These are phyloP conservation scores for Volucella inanis DNA, from an alignment of 2,888 invertebrate genomes.

Conservation along the genomic window DNA sequence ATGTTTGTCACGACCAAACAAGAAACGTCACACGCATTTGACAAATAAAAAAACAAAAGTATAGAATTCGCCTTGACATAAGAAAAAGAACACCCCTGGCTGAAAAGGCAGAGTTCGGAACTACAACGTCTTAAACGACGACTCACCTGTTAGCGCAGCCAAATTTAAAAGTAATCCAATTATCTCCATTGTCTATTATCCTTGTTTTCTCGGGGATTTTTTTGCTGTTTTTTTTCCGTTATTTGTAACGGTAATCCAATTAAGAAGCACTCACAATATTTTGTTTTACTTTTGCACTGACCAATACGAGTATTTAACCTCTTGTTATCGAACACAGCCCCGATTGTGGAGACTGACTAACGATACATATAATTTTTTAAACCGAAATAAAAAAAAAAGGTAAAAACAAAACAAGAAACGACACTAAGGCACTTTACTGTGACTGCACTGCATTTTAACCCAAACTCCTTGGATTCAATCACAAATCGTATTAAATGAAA, in stretches of 20 bases:
- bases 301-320: too few relatives aligned
- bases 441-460: conserved; percentile 37
- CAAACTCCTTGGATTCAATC: neutral
- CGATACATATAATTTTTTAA: neutral
- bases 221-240: conserved; percentile 22
- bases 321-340: neutral
- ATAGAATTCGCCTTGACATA: conserved; percentile 18
- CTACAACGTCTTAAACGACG: conserved; percentile 30
- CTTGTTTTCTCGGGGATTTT: conserved; percentile 26
- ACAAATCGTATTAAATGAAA: conserved; percentile 2
- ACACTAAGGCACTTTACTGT: conserved; percentile 51
- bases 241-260: conserved; percentile 61
- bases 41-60: neutral
- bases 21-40: neutral
- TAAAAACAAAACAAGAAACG: neutral
- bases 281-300: neutral
- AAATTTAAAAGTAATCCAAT: conserved; percentile 83
- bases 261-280: conserved; percentile 47
- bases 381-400: conserved; percentile 5
- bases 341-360: too few relatives aligned
- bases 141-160: conserved; percentile 82
- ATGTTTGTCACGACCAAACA: conserved; percentile 20
- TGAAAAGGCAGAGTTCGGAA: conserved; percentile 41
- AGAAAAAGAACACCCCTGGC: conserved; percentile 23
- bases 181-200: conserved; percentile 78